phyloP scores from a whole-genome alignment of 2,797 vertebrate species.

The Gorsachius magnificus region DNA sequence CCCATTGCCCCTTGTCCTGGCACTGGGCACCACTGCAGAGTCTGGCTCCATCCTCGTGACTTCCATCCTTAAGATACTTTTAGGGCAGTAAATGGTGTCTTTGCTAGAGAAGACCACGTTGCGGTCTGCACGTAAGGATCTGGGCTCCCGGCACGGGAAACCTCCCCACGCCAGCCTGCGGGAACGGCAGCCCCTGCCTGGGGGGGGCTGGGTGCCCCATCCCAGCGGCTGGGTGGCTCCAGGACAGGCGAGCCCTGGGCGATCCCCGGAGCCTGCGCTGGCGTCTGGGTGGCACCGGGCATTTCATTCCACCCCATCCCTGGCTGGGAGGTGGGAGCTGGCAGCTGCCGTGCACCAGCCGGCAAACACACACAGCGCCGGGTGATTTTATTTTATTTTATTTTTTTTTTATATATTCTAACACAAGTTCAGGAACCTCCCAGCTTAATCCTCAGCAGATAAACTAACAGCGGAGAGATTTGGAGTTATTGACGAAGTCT shows the following conservation, averaged over 20 bases:
- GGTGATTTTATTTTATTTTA: neutral
- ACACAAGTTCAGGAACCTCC: slow-evolving; percentile 49
- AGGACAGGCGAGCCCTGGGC: neutral
- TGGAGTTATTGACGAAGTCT: slow-evolving; percentile 75
- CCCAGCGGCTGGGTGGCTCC: neutral
- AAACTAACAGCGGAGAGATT: slow-evolving; percentile 75
- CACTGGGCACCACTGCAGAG: no score
- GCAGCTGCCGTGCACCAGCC: neutral
- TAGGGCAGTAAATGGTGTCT: no score
- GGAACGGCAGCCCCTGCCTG: neutral
- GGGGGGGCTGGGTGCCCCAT: no score
- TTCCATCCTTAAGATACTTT: no score
- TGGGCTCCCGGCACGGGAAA: neutral
- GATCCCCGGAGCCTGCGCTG: fast-evolving
- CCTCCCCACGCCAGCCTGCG: neutral
- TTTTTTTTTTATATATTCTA: neutral
- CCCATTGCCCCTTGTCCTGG: no score
- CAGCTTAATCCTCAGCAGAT: slow-evolving; percentile 76
- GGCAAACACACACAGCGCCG: neutral
- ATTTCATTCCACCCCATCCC: neutral
- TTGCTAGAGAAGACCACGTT: neutral
- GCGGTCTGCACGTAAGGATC: fast-evolving
- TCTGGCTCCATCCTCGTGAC: no score
- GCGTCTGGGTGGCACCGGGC: neutral
- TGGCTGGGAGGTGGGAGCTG: neutral